These are phyloP conservation scores for Tachyglossus aculeatus DNA, from an alignment of 2,797 vertebrate species.

Conservation along the genomic window DNA sequence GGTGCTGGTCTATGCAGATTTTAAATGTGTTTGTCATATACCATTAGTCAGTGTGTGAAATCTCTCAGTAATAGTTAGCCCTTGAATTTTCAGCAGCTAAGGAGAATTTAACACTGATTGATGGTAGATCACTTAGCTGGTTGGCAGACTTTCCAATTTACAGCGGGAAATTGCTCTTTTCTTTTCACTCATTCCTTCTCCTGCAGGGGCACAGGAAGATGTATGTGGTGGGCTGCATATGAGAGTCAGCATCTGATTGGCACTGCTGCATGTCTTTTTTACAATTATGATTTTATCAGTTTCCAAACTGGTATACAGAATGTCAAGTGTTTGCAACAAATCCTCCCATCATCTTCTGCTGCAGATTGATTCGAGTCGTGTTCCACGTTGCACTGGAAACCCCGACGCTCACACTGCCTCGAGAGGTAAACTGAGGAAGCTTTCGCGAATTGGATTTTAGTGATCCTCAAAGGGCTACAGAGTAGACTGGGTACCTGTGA, in stretches of 20 bases:
- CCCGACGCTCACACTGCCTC: slow-evolving; percentile 44
- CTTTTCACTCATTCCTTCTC: slow-evolving; percentile 83
- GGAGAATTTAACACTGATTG: slow-evolving; percentile 90
- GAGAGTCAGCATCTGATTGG: slow-evolving; percentile 65
- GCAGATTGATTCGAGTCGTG: slow-evolving; percentile 54
- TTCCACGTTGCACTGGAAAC: slow-evolving; percentile 20
- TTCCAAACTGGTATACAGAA: slow-evolving; percentile 66
- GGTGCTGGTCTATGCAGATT: slow-evolving; percentile 81
- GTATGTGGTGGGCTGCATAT: slow-evolving; percentile 65
- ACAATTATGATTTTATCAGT: slow-evolving; percentile 79
- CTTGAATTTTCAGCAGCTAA: slow-evolving; percentile 83
- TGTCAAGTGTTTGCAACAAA: slow-evolving; percentile 68
- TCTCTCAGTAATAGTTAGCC: slow-evolving; percentile 86
- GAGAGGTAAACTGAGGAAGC: slow-evolving; percentile 53
- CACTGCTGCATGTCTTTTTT: slow-evolving; percentile 69
- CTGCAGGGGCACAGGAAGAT: slow-evolving; percentile 71
- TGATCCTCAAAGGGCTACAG: too few relatives aligned
- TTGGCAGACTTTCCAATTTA: slow-evolving; percentile 95
- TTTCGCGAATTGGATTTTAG: slow-evolving; percentile 25
- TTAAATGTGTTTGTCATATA: slow-evolving; percentile 87
- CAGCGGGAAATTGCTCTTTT: slow-evolving; percentile 89
- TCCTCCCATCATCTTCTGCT: slow-evolving; percentile 61
- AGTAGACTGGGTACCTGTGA: too few relatives aligned
- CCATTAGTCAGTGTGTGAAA: slow-evolving; percentile 89
- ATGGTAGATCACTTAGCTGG: slow-evolving; percentile 91